These are phyloP conservation scores for Neolamprologus sp. DNA, from an alignment of 2,113 vertebrate species.

Conservation along the genomic window DNA sequence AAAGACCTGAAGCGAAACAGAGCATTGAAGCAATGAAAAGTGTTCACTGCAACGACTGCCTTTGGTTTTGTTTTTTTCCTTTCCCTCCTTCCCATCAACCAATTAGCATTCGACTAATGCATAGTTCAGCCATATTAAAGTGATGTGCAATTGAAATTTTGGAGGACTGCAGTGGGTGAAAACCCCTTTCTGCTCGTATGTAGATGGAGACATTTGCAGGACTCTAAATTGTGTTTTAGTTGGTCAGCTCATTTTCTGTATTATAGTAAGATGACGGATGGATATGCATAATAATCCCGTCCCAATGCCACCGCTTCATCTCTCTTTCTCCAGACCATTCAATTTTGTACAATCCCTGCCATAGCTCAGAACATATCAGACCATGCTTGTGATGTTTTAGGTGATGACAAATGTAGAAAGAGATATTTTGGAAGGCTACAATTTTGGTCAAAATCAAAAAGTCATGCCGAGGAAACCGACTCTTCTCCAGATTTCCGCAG, in stretches of 20 bases:
- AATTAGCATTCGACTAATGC: not conserved
- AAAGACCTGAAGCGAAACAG: not conserved
- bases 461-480: not conserved
- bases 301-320: not conserved
- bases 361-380: not conserved
- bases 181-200: not conserved
- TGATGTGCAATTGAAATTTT: not conserved
- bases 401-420: not conserved
- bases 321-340: not conserved
- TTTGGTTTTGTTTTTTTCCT: not conserved
- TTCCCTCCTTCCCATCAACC: not conserved
- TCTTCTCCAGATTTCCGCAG: not conserved
- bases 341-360: not conserved
- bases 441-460: not conserved
- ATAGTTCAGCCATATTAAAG: not conserved
- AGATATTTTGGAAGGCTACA: not conserved
- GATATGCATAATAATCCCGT: not conserved
- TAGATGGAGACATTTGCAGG: not conserved
- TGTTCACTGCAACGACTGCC: accelerated
- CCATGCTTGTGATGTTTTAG: not conserved
- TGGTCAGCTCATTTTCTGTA: not conserved
- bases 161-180: not conserved
- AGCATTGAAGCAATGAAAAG: not conserved
- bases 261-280: not conserved
- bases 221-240: not conserved